A percentile compares a stretch with the other conserved stretches of the same genome.
These are phyloP conservation scores for Antedon mediterranea DNA, from an alignment of 53 echinoderm and acorn worm genomes.

Conservation along the genomic window DNA sequence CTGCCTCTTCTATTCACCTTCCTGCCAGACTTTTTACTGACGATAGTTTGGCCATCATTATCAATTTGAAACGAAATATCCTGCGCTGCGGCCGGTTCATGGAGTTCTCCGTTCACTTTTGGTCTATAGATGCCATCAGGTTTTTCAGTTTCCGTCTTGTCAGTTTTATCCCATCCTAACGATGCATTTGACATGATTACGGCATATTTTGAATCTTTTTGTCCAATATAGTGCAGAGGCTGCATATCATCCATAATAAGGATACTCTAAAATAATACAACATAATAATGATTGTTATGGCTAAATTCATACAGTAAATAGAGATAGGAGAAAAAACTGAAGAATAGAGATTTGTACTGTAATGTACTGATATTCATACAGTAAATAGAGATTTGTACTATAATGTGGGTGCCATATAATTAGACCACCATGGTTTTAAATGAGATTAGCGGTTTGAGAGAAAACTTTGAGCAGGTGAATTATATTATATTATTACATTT, in stretches of 20 bases:
- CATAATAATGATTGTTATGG: background rate
- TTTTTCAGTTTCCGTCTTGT: conserved; percentile 8
- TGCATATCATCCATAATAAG: conserved; percentile 34
- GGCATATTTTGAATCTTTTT: conserved; percentile 19
- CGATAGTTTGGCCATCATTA: background rate
- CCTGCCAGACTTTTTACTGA: background rate
- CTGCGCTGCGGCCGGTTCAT: conserved; percentile 15
- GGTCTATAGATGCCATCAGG: conserved; percentile 18
- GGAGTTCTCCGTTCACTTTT: conserved; percentile 13
- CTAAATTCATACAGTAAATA: background rate
- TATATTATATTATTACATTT: no score
- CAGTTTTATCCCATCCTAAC: conserved; percentile 79
- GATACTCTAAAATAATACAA: conserved; percentile 18
- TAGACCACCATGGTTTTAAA: no score
- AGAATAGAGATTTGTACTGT: no score
- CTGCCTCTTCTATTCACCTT: background rate
- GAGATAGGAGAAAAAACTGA: no score
- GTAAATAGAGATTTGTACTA: no score
- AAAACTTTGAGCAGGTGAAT: no score
- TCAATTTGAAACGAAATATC: background rate
- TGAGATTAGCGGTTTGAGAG: no score
- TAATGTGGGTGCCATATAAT: no score
- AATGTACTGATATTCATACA: no score
- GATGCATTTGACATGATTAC: conserved; percentile 34
- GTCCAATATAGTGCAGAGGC: conserved; percentile 17